These are phyloP conservation scores for Belonocnema kinseyi DNA, from an alignment of 1,140 invertebrate species.

Conservation along the genomic window DNA sequence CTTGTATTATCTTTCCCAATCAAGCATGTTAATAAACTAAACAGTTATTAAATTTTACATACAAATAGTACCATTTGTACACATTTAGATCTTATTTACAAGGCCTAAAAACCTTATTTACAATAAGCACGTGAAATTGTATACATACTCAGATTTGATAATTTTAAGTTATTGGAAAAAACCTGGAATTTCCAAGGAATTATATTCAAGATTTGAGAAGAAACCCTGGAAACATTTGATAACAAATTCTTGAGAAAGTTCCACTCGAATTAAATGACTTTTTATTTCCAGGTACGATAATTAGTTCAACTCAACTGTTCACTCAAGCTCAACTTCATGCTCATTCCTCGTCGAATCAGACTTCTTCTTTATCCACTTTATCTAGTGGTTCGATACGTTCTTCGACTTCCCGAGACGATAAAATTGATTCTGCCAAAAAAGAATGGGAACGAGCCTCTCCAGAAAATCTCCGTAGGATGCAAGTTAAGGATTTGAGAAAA, in stretches of 20 bases:
- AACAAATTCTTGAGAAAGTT: neutral
- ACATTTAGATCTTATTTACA: too few relatives aligned
- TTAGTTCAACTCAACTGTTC: constrained; percentile 73
- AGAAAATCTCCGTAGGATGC: constrained; percentile 65
- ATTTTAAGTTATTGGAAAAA: too few relatives aligned
- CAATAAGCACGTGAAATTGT: too few relatives aligned
- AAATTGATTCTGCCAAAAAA: constrained; percentile 66
- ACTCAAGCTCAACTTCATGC: constrained; percentile 68
- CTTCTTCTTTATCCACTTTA: neutral
- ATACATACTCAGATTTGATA: too few relatives aligned
- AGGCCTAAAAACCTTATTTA: too few relatives aligned
- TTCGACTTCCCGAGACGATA: constrained; percentile 55
- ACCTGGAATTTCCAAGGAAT: too few relatives aligned
- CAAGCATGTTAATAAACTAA: too few relatives aligned
- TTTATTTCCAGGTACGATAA: constrained; percentile 56
- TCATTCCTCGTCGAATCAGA: constrained; percentile 9
- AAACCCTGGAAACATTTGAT: too few relatives aligned
- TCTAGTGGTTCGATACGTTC: constrained; percentile 37
- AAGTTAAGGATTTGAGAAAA: constrained; percentile 66
- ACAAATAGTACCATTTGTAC: too few relatives aligned
- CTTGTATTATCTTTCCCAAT: too few relatives aligned
- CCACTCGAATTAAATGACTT: neutral
- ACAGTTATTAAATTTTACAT: too few relatives aligned
- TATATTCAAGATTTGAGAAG: too few relatives aligned
- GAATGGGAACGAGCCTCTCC: constrained; percentile 70